These are phyloP conservation scores for Sceloporus undulatus DNA, from an alignment of 2,113 vertebrate genomes.

Conservation along the genomic window DNA sequence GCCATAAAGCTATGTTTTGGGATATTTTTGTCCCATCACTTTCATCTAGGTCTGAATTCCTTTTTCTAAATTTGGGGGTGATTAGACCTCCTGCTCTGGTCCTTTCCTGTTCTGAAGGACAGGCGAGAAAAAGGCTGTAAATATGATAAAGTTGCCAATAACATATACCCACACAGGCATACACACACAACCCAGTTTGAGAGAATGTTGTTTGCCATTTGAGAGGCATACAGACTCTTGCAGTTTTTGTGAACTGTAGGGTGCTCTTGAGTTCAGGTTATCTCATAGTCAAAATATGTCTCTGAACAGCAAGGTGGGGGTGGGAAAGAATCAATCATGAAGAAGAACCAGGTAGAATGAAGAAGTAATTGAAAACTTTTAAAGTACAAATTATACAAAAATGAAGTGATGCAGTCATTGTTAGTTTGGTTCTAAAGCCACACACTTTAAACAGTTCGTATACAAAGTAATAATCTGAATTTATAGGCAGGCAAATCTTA, in stretches of 20 bases:
- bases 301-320: background rate
- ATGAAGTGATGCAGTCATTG: background rate
- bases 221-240: no score
- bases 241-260: background rate
- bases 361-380: background rate
- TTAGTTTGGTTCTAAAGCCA: background rate
- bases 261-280: background rate
- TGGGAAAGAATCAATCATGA: background rate
- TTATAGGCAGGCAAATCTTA: background rate
- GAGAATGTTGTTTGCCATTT: no score
- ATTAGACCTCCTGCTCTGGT: no score
- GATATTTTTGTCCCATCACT: no score
- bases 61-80: no score
- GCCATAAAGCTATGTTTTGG: no score
- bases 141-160: no score
- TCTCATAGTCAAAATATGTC: background rate
- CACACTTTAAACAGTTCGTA: background rate
- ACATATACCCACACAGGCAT: no score
- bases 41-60: no score
- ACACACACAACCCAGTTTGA: no score
- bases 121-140: no score
- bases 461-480: background rate
- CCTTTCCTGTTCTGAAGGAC: no score
- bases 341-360: background rate
- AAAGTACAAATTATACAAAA: background rate